These are phyloP conservation scores for Ichneumoninae sp. DNA, from an alignment of 2,888 invertebrate genomes.

Conservation along the genomic window DNA sequence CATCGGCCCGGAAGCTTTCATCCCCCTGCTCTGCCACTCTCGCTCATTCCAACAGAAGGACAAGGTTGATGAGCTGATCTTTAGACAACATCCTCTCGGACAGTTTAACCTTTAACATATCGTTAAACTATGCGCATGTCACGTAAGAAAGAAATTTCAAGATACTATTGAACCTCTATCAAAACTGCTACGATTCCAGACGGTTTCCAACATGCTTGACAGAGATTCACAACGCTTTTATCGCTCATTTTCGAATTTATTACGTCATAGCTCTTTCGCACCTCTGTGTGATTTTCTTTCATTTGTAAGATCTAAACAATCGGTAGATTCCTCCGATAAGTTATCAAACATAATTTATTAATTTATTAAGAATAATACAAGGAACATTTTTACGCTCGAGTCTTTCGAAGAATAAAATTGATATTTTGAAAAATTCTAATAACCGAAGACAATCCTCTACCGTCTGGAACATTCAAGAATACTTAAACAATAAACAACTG, in stretches of 20 bases:
- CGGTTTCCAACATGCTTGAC: background rate
- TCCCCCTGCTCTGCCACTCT: constrained; percentile 53
- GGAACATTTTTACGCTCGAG: background rate
- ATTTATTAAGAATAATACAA: background rate
- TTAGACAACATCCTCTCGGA: constrained; percentile 38
- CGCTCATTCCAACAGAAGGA: constrained; percentile 17
- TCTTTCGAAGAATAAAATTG: background rate
- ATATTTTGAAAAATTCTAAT: background rate
- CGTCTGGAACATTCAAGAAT: constrained; percentile 13
- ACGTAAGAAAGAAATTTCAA: constrained; percentile 13
- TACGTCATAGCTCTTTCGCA: no score
- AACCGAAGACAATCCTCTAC: background rate
- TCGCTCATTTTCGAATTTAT: no score
- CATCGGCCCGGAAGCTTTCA: constrained; percentile 71
- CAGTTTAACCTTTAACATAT: constrained; percentile 38
- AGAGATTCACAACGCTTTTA: background rate
- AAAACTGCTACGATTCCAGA: background rate
- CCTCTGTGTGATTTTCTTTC: no score
- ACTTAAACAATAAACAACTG: constrained; percentile 21
- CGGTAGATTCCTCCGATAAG: no score
- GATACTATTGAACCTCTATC: background rate
- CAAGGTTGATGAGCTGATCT: constrained; percentile 12
- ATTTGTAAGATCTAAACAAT: no score
- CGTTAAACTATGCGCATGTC: constrained; percentile 37
- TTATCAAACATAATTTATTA: no score